Conservation (phyloP, 1,140 invertebrate species). For the Psix sp. region DNA sequence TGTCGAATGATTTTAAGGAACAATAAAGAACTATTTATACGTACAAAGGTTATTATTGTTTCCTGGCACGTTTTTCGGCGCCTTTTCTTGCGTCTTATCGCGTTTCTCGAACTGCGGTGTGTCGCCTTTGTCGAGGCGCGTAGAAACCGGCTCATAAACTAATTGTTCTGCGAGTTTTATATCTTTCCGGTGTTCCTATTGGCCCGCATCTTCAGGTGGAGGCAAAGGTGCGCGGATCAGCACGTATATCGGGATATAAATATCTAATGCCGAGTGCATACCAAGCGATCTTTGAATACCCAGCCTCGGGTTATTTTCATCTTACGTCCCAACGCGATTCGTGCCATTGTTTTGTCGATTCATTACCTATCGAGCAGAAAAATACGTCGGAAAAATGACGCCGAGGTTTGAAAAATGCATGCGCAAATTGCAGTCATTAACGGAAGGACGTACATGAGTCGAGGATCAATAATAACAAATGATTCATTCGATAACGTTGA, state of each 20-base stretch:
- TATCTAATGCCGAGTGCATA: conserved; percentile 69
- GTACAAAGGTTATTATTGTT: conserved; percentile 19
- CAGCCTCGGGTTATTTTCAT: conserved; percentile 69
- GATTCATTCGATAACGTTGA: too few relatives aligned
- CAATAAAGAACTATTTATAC: conserved; percentile 6
- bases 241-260: conserved; percentile 67
- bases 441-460: too few relatives aligned
- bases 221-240: conserved; percentile 35
- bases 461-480: too few relatives aligned
- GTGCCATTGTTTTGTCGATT: conserved; percentile 26
- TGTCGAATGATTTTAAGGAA: conserved; percentile 5
- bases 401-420: not conserved
- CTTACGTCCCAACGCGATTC: conserved; percentile 42
- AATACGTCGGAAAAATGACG: not conserved
- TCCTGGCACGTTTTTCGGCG: conserved; percentile 23
- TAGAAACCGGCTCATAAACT: conserved; percentile 31
- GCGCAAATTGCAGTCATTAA: not conserved
- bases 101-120: conserved; percentile 10
- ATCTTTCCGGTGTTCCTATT: conserved; percentile 31
- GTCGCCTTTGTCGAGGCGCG: conserved; percentile 21
- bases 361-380: conserved; percentile 4
- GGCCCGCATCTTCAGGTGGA: conserved; percentile 26
- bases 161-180: conserved; percentile 37
- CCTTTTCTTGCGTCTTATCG: conserved; percentile 24
- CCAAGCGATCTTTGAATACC: conserved; percentile 65